Conservation (phyloP, 2,113 vertebrate species). For the Neogale vison region DNA sequence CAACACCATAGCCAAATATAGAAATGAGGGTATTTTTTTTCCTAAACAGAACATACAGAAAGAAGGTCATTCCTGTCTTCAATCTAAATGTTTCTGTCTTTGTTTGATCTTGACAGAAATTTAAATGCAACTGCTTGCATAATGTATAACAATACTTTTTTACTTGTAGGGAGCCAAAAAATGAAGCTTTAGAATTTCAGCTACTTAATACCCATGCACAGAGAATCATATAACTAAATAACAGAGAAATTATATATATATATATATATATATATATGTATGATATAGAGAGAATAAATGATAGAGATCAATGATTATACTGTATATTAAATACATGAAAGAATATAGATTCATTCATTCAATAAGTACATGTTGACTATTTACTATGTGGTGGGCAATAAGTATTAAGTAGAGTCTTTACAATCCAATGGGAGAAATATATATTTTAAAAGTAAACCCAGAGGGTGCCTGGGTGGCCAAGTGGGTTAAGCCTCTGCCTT, state of each 20-base stretch:
- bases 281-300: no score
- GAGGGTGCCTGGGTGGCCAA: no score
- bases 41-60: conserved; percentile 45
- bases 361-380: background rate
- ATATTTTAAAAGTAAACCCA: conserved; percentile 28
- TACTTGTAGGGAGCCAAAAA: background rate
- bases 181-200: background rate
- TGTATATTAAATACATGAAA: background rate
- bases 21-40: background rate
- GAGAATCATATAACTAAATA: background rate
- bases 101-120: conserved; percentile 66
- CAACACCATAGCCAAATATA: conserved; percentile 47
- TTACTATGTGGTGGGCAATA: background rate
- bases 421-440: background rate
- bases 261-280: no score
- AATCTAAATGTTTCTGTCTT: conserved; percentile 34
- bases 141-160: background rate
- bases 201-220: background rate
- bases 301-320: background rate
- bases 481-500: no score
- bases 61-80: conserved; percentile 58
- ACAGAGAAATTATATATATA: background rate
- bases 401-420: background rate
- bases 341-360: background rate
- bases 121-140: background rate